Base-by-base conservation (phyloP, 2,113 vertebrate genomes). In the Meles meles region DNA sequence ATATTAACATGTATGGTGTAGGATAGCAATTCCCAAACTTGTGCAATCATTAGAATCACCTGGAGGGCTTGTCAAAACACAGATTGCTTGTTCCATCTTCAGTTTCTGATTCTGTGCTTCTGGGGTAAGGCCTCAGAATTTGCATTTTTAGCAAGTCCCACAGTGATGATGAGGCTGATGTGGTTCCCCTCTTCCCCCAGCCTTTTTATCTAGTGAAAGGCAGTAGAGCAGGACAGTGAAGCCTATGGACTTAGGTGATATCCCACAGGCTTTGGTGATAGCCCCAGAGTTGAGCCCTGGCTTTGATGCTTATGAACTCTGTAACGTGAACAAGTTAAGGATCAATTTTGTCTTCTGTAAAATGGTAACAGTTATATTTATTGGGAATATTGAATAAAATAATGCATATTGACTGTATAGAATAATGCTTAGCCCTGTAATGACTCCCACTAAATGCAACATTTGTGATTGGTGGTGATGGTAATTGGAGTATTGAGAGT, bases 201-300 rank as follows among this genome's bases (percentile, higher is more conserved):
- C 29, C 39, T 7, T 7, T 81, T 81, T 31, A 31, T 77, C 67
- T 81, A 42, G 4, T 17, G 21, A 14, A 65, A 88, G 61, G 18
- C 39, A 72, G 3, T 5, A 5, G 4, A 44, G 8, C 31, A 90
- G 18, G 59, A 55, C 13, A 71, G 31, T 14, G 15, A 79, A 57
- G 42, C 14, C 17, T 14, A 13, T 0, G 0, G 13, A 27, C 15
- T 31, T 59, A 3, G 37, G 14, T 7, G 2, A 55, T 17, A 27
- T 0, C 17, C 18, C 5, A 21, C 17, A n/a, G 47, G n/a, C 29
- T 52, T 52, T 7, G 29, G 1, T 13, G 17, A 79, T 52, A 47
- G 7, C n/a, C n/a, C 31, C 34, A 63, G 27, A 42, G 65, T 57
- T 83, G 17, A 83, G 7, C 13, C 14, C 10, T 79, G 21, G 11